A percentile compares a stretch with the other conserved stretches of the same genome.
These are phyloP conservation scores for Drosophila jambulina DNA, from an alignment of 1,140 invertebrate genomes.

Conservation along the genomic window DNA sequence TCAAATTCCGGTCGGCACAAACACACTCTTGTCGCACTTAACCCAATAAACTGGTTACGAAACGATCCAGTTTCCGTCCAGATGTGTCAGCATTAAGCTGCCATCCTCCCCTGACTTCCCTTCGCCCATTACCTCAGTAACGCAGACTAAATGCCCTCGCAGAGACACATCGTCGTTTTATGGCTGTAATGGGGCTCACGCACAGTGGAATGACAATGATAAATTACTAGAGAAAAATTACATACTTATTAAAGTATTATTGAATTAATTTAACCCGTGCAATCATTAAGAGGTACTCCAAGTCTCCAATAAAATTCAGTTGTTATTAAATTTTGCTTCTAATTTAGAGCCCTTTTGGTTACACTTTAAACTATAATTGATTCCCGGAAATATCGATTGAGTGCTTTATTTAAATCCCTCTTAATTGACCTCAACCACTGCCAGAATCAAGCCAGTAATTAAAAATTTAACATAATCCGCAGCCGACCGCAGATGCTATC, in stretches of 20 bases:
- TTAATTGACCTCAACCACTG: slow-evolving; percentile 17
- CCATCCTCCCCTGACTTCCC: slow-evolving; percentile 2
- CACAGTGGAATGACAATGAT: slow-evolving; percentile 12
- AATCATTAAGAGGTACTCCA: not conserved
- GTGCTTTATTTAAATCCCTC: slow-evolving; percentile 21
- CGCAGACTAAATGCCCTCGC: slow-evolving; percentile 41
- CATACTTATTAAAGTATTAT: no score
- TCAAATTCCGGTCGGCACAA: slow-evolving; percentile 47
- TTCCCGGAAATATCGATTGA: slow-evolving; percentile 12
- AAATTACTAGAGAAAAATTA: no score
- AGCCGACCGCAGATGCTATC: slow-evolving; percentile 38
- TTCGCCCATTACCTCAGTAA: slow-evolving; percentile 36
- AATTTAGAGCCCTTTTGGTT: not conserved
- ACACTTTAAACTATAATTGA: not conserved
- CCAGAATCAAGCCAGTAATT: slow-evolving; percentile 26
- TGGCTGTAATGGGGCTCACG: slow-evolving; percentile 50
- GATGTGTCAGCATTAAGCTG: slow-evolving; percentile 60
- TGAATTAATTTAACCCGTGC: not conserved
- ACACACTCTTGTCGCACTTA: slow-evolving; percentile 49
- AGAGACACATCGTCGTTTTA: slow-evolving; percentile 53
- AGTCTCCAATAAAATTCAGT: not conserved
- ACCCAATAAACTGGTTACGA: slow-evolving; percentile 65
- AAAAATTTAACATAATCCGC: slow-evolving; percentile 35
- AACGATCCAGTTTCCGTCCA: slow-evolving; percentile 38
- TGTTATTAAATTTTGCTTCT: not conserved